A percentile compares a stretch with the other conserved stretches of the same genome.
phyloP scores from a whole-genome alignment of 2,888 invertebrate genomes.

The Nymphalis urticae region DNA sequence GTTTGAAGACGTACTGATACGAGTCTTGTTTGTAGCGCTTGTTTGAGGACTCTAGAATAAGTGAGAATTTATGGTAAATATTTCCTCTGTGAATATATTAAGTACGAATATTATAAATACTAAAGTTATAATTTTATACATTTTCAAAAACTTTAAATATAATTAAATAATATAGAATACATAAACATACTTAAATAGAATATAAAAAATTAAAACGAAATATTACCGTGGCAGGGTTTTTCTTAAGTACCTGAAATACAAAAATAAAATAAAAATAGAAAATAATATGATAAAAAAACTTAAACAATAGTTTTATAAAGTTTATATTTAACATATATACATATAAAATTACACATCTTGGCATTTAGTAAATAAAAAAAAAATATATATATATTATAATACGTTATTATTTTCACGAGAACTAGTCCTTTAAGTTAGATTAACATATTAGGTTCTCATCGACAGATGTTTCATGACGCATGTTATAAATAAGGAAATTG shows the following conservation, averaged over 20 bases:
- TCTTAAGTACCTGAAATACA: slow-evolving; percentile 54
- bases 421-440: not conserved
- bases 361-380: no score
- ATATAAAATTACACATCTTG: no score
- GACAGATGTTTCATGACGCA: slow-evolving; percentile 23
- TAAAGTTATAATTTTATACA: no score
- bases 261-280: slow-evolving; percentile 17
- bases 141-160: no score
- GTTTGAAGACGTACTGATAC: slow-evolving; percentile 29
- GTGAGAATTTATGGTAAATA: not conserved
- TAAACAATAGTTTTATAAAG: slow-evolving; percentile 2
- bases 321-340: not conserved
- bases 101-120: no score
- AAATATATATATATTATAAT: no score
- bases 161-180: slow-evolving; percentile 10
- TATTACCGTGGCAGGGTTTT: slow-evolving; percentile 50
- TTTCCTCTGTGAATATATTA: no score
- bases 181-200: not conserved
- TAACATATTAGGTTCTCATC: slow-evolving; percentile 2
- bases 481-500: not conserved
- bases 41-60: slow-evolving; percentile 37
- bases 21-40: slow-evolving; percentile 33
- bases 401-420: no score
- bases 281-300: slow-evolving; percentile 31
- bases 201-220: slow-evolving; percentile 16